phyloP scores from a whole-genome alignment of 2,113 vertebrate species.

The Pachycephala philippinensis region DNA sequence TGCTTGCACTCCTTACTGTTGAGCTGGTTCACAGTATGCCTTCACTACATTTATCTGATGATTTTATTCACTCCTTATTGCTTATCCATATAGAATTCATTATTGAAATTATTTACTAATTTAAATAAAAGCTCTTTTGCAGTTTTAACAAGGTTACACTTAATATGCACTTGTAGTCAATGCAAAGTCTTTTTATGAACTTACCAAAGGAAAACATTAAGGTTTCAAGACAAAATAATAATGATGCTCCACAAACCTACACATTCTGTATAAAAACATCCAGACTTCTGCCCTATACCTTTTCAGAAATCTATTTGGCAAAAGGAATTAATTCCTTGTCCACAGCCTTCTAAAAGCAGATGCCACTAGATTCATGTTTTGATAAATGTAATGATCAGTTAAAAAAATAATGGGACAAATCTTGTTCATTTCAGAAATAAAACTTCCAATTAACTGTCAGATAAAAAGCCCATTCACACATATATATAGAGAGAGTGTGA shows the following conservation, averaged over 20 bases:
- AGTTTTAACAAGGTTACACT: background rate
- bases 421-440: background rate
- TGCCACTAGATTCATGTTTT: background rate
- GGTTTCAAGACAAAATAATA: background rate
- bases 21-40: background rate
- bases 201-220: background rate
- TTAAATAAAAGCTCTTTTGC: background rate
- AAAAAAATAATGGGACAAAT: background rate
- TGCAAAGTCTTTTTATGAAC: background rate
- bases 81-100: background rate
- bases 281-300: background rate
- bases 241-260: background rate
- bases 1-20: background rate
- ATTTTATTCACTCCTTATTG: background rate
- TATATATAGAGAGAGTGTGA: background rate
- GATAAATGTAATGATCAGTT: background rate
- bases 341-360: background rate
- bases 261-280: background rate
- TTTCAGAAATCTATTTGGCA: background rate
- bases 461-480: background rate
- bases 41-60: background rate
- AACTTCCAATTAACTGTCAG: background rate
- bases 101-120: background rate
- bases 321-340: background rate
- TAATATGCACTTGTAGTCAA: background rate